Conservation (phyloP, 2,797 vertebrate genomes). For the Gallinago nigripennis region DNA sequence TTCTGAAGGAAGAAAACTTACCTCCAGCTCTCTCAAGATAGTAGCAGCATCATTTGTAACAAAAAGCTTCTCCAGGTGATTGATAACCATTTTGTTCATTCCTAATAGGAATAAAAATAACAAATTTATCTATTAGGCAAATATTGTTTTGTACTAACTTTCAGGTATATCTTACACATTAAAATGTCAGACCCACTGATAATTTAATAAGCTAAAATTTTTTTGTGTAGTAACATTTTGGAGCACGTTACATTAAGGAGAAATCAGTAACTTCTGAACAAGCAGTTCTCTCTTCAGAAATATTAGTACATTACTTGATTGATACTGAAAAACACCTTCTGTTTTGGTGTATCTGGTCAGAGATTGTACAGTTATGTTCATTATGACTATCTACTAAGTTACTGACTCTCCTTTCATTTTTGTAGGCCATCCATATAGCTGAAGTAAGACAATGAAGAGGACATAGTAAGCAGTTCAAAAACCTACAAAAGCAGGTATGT, state of each 20-base stretch:
- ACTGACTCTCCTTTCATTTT: neutral
- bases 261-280: neutral
- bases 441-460: neutral
- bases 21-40: constrained; percentile 95
- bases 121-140: neutral
- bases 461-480: neutral
- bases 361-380: neutral
- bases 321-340: neutral
- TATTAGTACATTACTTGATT: neutral
- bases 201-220: neutral
- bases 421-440: neutral
- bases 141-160: neutral
- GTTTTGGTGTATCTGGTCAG: neutral
- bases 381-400: neutral
- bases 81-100: constrained; percentile 99
- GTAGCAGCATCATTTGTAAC: constrained; percentile 98
- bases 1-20: constrained; percentile 60
- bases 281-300: neutral
- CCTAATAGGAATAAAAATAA: constrained; percentile 73
- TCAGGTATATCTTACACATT: neutral
- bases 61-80: constrained; percentile 96
- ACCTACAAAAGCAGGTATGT: neutral
- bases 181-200: neutral
- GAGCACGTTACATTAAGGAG: neutral
- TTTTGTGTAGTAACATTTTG: neutral